phyloP scores from a whole-genome alignment of 2,113 vertebrate species.

The Grus americana region DNA sequence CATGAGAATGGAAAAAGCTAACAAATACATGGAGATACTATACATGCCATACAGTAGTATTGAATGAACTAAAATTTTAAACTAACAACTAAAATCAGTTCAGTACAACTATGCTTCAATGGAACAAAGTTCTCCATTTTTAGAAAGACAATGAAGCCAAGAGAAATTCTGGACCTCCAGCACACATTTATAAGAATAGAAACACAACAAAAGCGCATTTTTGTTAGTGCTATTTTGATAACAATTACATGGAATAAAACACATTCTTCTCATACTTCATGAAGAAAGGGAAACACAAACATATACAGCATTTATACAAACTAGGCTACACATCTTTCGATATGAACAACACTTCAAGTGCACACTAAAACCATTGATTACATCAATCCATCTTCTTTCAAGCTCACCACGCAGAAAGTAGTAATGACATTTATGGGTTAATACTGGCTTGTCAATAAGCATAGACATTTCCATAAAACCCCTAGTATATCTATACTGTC shows the following conservation, averaged over 20 bases:
- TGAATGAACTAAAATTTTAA: neutral
- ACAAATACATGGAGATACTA: neutral
- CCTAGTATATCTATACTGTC: rapidly evolving
- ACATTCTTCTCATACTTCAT: neutral
- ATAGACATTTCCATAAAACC: neutral
- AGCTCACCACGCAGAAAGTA: neutral
- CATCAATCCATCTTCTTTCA: neutral
- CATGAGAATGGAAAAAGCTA: neutral
- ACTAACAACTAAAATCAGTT: neutral
- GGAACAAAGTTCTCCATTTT: neutral
- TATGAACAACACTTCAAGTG: slow-evolving; percentile 56
- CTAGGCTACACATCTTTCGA: neutral
- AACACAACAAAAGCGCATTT: neutral
- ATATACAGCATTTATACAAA: neutral
- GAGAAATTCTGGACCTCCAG: neutral
- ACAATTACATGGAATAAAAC: neutral
- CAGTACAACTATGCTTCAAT: neutral
- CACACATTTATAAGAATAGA: neutral
- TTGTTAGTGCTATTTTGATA: neutral
- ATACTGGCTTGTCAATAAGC: neutral
- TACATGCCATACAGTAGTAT: neutral
- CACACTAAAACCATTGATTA: neutral
- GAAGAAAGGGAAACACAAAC: neutral
- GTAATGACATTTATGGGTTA: neutral
- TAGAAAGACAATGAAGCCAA: neutral